These are phyloP conservation scores for Lepidocyrtinus sp. DNA, from an alignment of 2,888 invertebrate species.

Conservation along the genomic window DNA sequence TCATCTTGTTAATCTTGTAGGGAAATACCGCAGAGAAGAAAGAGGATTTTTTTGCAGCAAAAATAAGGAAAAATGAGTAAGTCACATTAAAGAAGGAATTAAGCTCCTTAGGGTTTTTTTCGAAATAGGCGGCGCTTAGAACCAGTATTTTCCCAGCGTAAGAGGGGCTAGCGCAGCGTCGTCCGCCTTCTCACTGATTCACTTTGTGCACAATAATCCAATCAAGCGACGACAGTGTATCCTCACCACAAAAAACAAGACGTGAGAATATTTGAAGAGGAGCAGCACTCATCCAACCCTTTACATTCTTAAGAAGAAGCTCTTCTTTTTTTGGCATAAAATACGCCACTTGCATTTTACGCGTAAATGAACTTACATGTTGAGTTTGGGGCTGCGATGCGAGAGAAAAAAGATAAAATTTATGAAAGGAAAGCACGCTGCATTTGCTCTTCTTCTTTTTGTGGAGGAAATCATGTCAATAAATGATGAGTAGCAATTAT, in stretches of 20 bases:
- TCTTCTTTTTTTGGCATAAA: slow-evolving; percentile 1
- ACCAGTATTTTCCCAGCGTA: slow-evolving; percentile 8
- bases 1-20: neutral
- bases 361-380: slow-evolving; percentile 50
- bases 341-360: slow-evolving; percentile 29
- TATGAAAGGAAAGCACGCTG: slow-evolving; percentile 9
- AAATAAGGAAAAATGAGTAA: neutral
- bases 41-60: neutral
- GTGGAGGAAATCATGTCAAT: slow-evolving; percentile 14
- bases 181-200: slow-evolving; percentile 50
- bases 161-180: slow-evolving; percentile 5
- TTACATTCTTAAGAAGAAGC: slow-evolving; percentile 32
- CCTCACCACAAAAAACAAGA: slow-evolving; percentile 28
- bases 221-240: slow-evolving; percentile 55
- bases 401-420: neutral
- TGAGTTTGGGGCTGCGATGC: neutral
- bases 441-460: slow-evolving; percentile 2
- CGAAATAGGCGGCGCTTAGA: slow-evolving; percentile 16
- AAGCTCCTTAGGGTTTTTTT: neutral
- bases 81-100: slow-evolving; percentile 6
- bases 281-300: slow-evolving; percentile 27
- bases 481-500: slow-evolving; percentile 18
- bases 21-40: neutral
- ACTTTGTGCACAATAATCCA: slow-evolving; percentile 59
- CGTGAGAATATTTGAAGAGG: slow-evolving; percentile 45